These are phyloP conservation scores for Anomalospiza imberbis DNA, from an alignment of 2,797 vertebrate species.

Conservation along the genomic window DNA sequence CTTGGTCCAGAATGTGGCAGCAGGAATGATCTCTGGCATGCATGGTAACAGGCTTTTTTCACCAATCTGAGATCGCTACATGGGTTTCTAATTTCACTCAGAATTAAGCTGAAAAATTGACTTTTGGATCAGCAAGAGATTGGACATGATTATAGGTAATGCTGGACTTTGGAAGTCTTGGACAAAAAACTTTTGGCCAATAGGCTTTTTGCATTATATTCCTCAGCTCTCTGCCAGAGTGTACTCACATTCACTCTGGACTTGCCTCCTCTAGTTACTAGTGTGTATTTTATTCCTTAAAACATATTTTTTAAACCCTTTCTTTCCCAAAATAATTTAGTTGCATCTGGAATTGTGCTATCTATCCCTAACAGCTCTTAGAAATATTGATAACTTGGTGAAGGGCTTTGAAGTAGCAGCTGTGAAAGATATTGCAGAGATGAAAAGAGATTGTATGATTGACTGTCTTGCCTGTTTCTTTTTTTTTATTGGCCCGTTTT, in stretches of 20 bases:
- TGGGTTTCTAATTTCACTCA: constrained; percentile 55
- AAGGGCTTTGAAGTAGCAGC: background rate
- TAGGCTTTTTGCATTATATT: constrained; percentile 52
- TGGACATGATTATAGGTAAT: constrained; percentile 64
- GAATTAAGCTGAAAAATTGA: constrained; percentile 65
- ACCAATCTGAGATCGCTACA: constrained; percentile 58
- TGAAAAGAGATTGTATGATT: background rate
- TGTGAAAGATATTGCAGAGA: background rate
- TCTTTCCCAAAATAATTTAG: background rate
- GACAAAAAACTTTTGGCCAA: constrained; percentile 29
- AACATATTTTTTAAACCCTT: background rate
- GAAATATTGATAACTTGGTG: background rate
- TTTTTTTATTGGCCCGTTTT: background rate
- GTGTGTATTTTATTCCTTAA: constrained; percentile 16
- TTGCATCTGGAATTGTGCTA: background rate
- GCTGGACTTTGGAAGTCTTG: constrained; percentile 59
- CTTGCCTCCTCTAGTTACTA: constrained; percentile 37
- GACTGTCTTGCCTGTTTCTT: background rate
- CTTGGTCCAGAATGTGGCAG: constrained; percentile 68
- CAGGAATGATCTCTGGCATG: constrained; percentile 65
- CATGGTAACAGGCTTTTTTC: constrained; percentile 34
- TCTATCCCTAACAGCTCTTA: background rate
- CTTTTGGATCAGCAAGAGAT: constrained; percentile 58
- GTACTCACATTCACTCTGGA: constrained; percentile 49
- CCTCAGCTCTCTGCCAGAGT: constrained; percentile 43